Percentiles rank a stretch among this genome's conserved stretches.
Conservation (phyloP, 1,140 invertebrate species). For the Mamestra configurata region DNA sequence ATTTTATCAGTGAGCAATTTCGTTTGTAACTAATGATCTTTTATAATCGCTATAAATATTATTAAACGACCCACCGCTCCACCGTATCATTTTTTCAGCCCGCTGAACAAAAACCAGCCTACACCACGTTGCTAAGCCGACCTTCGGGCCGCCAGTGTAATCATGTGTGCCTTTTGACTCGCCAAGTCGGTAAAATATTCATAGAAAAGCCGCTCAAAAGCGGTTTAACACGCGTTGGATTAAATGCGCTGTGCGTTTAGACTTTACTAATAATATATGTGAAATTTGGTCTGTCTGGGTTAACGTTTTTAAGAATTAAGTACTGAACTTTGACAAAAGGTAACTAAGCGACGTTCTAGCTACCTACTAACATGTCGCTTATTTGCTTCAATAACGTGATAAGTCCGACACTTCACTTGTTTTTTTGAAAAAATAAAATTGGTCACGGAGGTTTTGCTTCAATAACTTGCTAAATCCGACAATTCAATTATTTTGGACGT, state of each 20-base stretch:
- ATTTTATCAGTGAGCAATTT: too few species aligned
- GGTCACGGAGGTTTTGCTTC: too few species aligned
- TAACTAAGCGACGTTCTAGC: too few species aligned
- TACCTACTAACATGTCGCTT: too few species aligned
- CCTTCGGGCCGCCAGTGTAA: not conserved
- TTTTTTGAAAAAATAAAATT: too few species aligned
- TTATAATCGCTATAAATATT: not conserved
- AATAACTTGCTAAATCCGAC: too few species aligned
- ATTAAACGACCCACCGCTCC: not conserved
- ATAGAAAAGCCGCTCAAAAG: not conserved
- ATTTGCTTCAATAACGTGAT: too few species aligned
- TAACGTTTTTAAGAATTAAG: too few species aligned
- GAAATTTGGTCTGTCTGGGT: not conserved
- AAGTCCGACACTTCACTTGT: too few species aligned
- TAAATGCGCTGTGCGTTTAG: not conserved
- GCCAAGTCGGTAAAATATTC: constrained; percentile 29
- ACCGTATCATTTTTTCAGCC: not conserved
- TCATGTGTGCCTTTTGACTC: not conserved
- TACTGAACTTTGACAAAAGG: too few species aligned
- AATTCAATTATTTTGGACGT: too few species aligned
- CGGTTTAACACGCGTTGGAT: not conserved
- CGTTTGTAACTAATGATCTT: too few species aligned
- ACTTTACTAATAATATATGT: not conserved
- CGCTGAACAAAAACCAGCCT: not conserved
- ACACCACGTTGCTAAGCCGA: not conserved